Evolutionary conservation across 2,797 vertebrate species (phyloP), one percentile per base, ranked within the genome.

Genomic region (Acipenser oxyrinchus): DNA sequence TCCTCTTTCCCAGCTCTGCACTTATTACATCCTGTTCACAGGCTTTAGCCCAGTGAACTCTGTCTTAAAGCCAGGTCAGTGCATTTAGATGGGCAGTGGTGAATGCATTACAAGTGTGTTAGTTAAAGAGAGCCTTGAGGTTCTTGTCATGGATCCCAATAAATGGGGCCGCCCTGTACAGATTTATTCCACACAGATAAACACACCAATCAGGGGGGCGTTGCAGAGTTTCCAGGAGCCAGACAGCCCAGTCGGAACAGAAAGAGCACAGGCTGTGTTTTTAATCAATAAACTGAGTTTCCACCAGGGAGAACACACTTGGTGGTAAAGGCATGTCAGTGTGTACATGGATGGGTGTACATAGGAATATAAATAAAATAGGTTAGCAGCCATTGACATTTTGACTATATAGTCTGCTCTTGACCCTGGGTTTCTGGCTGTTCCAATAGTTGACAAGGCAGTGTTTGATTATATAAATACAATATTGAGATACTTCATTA

Each of bases 261-360:
- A 50, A 50, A 49, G 7, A 51, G 9, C 55, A 11, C 49, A 48
- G 65, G 13, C 10, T 60, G 49, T 15, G 10, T 58, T n/a, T 58
- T 58, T 65, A 65, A 57, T 6, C 23, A 51, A 23, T 57, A 65
- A 23, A 65, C 10, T 11, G 6, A 10, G 51, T 51, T 37, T 65
- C 11, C 37, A n/a, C 12, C 23, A 53, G 18, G 77, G 79, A 77
- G 70, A 69, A 50, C 6, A 73, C 55, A 58, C 2, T 7, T 13
- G 7, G 12, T 7, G 12, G 55, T 13, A 58, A 58, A 58, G 37
- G 37, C 37, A 37, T 37, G 37, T 37, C 3, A 58, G 12, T 58
- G 55, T 58, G n/a, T 58, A 58, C 12, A 58, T n/a, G 6, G 55
- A n/a, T n/a, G 12, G 55, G 11, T 58, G 55, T 58, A 13, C 6